These are phyloP conservation scores for Paguma larvata DNA, from an alignment of 2,797 vertebrate species.

Conservation along the genomic window DNA sequence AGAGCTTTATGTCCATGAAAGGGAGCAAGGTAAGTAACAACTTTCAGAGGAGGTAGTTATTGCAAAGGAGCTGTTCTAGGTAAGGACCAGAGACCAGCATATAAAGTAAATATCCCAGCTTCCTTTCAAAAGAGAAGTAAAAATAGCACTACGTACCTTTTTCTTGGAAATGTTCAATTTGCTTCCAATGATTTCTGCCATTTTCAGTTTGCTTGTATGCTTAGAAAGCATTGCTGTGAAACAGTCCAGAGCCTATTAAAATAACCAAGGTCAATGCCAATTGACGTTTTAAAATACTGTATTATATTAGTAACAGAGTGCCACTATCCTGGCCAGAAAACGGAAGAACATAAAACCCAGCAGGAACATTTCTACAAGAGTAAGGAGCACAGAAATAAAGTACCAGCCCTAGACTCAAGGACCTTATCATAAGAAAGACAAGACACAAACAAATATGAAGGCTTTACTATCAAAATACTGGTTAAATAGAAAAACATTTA, in stretches of 20 bases:
- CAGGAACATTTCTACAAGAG: not conserved
- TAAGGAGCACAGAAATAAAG: not conserved
- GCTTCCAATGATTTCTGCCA: conserved; percentile 96
- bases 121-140: not conserved
- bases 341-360: not conserved
- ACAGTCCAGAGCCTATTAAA: conserved; percentile 95
- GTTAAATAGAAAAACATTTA: not conserved
- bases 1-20: not conserved
- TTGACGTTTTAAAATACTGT: conserved; percentile 10
- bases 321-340: not conserved
- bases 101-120: not conserved
- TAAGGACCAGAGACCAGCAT: not conserved
- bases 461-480: not conserved
- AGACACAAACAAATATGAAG: not conserved
- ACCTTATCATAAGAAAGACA: not conserved
- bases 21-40: not conserved
- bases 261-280: conserved; percentile 55
- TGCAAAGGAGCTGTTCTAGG: not conserved
- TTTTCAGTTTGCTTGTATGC: conserved; percentile 90
- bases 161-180: conserved; percentile 97
- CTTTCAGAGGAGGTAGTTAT: not conserved
- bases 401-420: not conserved
- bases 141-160: conserved; percentile 89
- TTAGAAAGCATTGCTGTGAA: conserved; percentile 97
- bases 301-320: conserved; percentile 4